phyloP scores from a whole-genome alignment of 2,888 invertebrate species.

The Pseudanteris insignis region DNA sequence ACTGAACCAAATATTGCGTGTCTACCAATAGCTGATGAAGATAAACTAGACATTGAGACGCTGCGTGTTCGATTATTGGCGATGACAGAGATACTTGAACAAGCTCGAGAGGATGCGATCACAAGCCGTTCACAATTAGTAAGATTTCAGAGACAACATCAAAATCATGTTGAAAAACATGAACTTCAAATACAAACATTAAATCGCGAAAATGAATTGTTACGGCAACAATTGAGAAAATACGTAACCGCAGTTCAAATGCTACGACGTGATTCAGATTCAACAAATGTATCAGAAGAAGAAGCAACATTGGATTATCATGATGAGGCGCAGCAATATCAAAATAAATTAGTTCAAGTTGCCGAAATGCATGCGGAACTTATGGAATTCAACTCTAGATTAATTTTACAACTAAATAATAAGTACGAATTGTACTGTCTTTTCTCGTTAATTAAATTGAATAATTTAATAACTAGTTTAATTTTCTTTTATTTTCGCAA shows the following conservation, averaged over 20 bases:
- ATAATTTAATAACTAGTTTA: background rate
- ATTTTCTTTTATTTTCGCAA: too few species aligned
- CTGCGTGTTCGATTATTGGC: slow-evolving; percentile 56
- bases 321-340: slow-evolving; percentile 81
- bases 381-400: slow-evolving; percentile 88
- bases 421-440: slow-evolving; percentile 49
- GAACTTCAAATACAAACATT: slow-evolving; percentile 71
- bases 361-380: slow-evolving; percentile 95
- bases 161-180: slow-evolving; percentile 62
- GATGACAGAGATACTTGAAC: slow-evolving; percentile 59
- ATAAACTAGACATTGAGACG: slow-evolving; percentile 54
- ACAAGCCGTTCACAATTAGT: slow-evolving; percentile 59
- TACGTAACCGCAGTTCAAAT: slow-evolving; percentile 91
- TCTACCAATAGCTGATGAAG: slow-evolving; percentile 49
- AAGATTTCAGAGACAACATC: slow-evolving; percentile 62
- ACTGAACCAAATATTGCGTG: slow-evolving; percentile 59
- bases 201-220: slow-evolving; percentile 82
- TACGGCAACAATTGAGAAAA: slow-evolving; percentile 85
- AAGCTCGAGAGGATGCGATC: slow-evolving; percentile 61
- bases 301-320: slow-evolving; percentile 67
- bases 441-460: background rate
- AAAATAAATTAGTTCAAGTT: slow-evolving; percentile 88
- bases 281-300: slow-evolving; percentile 57
- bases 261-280: slow-evolving; percentile 72
- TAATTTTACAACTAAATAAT: slow-evolving; percentile 76